Percentiles rank a stretch among this genome's conserved stretches.
These are phyloP conservation scores for Perca fluviatilis DNA, from an alignment of 2,113 vertebrate species.

Conservation along the genomic window DNA sequence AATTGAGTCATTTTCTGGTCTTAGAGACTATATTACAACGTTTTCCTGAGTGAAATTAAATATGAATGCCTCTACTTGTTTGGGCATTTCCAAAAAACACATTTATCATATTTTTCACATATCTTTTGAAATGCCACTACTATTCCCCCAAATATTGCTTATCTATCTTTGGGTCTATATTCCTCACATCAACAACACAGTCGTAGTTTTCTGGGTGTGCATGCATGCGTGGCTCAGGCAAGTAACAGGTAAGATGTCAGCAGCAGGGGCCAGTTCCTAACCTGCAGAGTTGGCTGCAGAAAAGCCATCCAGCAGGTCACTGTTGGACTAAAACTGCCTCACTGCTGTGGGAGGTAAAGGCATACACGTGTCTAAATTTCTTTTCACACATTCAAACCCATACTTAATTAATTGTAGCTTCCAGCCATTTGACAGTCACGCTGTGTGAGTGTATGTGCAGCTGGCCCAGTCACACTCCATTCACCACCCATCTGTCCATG, in stretches of 20 bases:
- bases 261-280: slow-evolving; percentile 20
- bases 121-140: neutral
- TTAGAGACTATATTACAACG: neutral
- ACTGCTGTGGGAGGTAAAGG: slow-evolving; percentile 57
- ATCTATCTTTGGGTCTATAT: neutral
- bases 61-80: neutral
- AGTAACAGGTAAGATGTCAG: slow-evolving; percentile 20
- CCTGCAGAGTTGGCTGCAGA: slow-evolving; percentile 46
- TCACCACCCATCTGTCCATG: slow-evolving; percentile 81
- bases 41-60: neutral
- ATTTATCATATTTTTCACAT: neutral
- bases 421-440: slow-evolving; percentile 76
- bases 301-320: slow-evolving; percentile 43
- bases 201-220: neutral
- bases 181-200: neutral
- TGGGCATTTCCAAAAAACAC: neutral
- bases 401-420: slow-evolving; percentile 81
- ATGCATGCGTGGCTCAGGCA: neutral
- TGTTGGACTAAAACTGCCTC: slow-evolving; percentile 47
- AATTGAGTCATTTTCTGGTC: neutral
- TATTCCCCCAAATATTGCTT: neutral
- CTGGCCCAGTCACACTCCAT: slow-evolving; percentile 79
- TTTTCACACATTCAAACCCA: slow-evolving; percentile 71
- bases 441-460: slow-evolving; percentile 77
- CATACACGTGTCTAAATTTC: slow-evolving; percentile 58